These are phyloP conservation scores for Bergia sp. DNA, from an alignment of 92 coral and sea anemone genomes.

Conservation along the genomic window DNA sequence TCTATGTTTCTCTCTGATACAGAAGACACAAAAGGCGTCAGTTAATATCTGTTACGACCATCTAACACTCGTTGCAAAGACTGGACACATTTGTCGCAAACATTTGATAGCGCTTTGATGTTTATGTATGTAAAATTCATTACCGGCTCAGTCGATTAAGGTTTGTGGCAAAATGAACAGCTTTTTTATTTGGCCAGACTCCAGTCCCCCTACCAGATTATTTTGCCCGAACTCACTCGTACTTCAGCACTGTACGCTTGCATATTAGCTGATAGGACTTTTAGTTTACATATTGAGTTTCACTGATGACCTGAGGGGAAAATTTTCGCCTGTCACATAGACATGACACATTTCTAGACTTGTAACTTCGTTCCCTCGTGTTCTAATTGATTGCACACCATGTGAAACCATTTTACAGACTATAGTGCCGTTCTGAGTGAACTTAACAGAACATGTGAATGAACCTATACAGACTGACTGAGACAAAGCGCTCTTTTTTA, in stretches of 20 bases:
- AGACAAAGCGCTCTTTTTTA: not conserved
- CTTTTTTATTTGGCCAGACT: not conserved
- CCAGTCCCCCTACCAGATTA: not conserved
- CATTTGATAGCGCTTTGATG: not conserved
- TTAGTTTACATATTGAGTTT: constrained; percentile 10
- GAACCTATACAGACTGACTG: not conserved
- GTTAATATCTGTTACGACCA: not conserved
- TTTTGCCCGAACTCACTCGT: not conserved
- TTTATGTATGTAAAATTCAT: not conserved
- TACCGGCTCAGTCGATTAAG: not conserved
- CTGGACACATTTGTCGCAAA: constrained; percentile 3
- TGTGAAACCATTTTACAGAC: not conserved
- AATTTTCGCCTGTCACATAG: constrained; percentile 4
- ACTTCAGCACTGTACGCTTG: not conserved
- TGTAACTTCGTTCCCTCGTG: not conserved
- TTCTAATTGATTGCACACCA: not conserved
- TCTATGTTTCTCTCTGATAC: not conserved
- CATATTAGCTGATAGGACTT: not conserved
- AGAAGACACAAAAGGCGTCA: not conserved
- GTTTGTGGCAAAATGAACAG: not conserved
- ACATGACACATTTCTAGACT: not conserved
- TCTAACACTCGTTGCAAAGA: not conserved
- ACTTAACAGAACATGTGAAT: not conserved
- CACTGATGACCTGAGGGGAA: constrained; percentile 26
- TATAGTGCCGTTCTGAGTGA: not conserved